A percentile compares a stretch with the other conserved stretches of the same genome.
phyloP scores from a whole-genome alignment of 2,113 vertebrate genomes.

The Nycticebus coucang region DNA sequence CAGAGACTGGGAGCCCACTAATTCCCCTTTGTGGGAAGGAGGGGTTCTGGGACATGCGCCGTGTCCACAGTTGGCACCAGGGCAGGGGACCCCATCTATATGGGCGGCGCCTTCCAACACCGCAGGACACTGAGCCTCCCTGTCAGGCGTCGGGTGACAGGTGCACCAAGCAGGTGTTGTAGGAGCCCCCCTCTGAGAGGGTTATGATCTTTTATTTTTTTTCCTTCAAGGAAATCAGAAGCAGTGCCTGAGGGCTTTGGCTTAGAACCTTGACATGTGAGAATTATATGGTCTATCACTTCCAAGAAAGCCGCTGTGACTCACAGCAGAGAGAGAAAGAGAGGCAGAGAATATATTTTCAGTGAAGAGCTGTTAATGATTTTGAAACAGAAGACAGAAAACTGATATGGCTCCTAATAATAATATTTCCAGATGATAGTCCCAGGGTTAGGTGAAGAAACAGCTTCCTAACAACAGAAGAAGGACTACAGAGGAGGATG shows the following conservation, averaged over 20 bases:
- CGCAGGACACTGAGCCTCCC: fast-evolving
- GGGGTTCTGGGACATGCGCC: neutral
- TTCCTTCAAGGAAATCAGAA: neutral
- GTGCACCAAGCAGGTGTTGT: fast-evolving
- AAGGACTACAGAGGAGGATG: neutral
- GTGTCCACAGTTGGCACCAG: fast-evolving
- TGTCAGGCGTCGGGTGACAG: fast-evolving
- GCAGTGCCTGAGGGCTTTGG: neutral
- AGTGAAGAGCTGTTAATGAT: neutral
- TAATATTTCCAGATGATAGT: neutral
- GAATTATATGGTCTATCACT: slow-evolving; percentile 67
- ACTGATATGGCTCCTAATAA: neutral
- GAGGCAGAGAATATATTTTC: neutral
- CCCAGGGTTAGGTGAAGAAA: neutral
- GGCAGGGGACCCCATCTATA: neutral
- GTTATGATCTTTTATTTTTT: neutral
- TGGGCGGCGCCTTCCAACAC: fast-evolving
- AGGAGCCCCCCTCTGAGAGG: fast-evolving
- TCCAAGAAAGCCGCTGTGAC: neutral
- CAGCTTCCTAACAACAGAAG: neutral
- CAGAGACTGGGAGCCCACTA: fast-evolving
- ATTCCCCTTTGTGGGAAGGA: neutral
- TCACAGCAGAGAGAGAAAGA: neutral
- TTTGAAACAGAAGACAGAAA: neutral
- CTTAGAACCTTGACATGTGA: slow-evolving; percentile 65